These are phyloP conservation scores for Eudyptes chrysolophus DNA, from an alignment of 2,113 vertebrate genomes.

Conservation along the genomic window DNA sequence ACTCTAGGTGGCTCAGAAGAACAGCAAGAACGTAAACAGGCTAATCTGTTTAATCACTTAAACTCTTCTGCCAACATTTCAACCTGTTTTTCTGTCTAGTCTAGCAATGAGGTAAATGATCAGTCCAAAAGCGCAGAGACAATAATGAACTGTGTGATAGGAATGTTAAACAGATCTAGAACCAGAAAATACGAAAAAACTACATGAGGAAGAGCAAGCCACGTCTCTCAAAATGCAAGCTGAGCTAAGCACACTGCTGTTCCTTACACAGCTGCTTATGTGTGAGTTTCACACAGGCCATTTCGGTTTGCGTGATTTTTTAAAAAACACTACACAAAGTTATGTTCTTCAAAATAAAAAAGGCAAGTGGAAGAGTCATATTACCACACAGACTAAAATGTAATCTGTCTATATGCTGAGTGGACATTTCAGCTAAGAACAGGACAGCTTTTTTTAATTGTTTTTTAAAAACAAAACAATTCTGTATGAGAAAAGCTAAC, in stretches of 20 bases:
- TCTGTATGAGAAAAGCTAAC: background rate
- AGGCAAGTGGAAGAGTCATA: background rate
- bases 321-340: background rate
- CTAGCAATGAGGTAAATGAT: background rate
- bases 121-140: background rate
- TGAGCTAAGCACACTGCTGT: slow-evolving; percentile 19
- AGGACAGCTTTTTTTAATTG: background rate
- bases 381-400: background rate
- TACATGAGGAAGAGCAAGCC: slow-evolving; percentile 40
- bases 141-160: background rate
- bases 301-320: background rate
- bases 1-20: background rate
- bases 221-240: slow-evolving; percentile 15
- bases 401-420: background rate
- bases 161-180: background rate
- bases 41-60: background rate
- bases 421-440: background rate
- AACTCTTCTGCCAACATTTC: background rate
- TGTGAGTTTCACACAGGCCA: background rate
- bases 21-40: background rate
- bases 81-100: background rate
- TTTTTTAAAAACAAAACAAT: background rate
- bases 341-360: background rate
- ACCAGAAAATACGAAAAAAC: background rate
- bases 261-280: slow-evolving; percentile 22